These are phyloP conservation scores for Penaeus monodon DNA, from an alignment of 2,888 invertebrate genomes.

Conservation along the genomic window DNA sequence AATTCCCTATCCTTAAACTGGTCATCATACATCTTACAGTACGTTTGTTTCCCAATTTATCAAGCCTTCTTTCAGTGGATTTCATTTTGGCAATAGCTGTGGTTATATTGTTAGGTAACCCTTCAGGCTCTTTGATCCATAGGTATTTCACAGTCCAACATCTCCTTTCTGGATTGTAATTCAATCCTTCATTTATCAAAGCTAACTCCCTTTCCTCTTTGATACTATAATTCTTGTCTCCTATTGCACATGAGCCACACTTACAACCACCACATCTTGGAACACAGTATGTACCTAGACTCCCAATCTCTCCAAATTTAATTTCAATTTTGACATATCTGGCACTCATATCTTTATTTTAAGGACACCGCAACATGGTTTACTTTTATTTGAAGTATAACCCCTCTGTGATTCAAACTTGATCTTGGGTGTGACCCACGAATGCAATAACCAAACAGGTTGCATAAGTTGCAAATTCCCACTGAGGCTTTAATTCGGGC, in stretches of 20 bases:
- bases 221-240: background rate
- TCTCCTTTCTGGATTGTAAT: background rate
- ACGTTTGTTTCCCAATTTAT: constrained; percentile 7
- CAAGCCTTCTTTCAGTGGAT: constrained; percentile 15
- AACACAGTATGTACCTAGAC: background rate
- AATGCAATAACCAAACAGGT: constrained; percentile 10
- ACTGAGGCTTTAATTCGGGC: too few relatives aligned
- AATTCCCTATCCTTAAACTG: too few relatives aligned
- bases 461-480: too few relatives aligned
- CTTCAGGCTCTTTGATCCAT: background rate
- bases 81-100: background rate
- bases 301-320: background rate
- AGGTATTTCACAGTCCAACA: background rate
- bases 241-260: constrained; percentile 14
- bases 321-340: background rate
- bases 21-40: too few relatives aligned
- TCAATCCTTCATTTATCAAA: constrained; percentile 6
- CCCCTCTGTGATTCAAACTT: background rate
- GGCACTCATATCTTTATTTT: background rate
- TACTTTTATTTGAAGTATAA: background rate
- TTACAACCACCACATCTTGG: constrained; percentile 20
- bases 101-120: background rate
- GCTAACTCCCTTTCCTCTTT: constrained; percentile 18
- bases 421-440: constrained; percentile 8
- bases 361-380: background rate